Evolutionary conservation across 2,113 vertebrate species (phyloP).

Genomic region (Hiodon alosoides): DNA sequence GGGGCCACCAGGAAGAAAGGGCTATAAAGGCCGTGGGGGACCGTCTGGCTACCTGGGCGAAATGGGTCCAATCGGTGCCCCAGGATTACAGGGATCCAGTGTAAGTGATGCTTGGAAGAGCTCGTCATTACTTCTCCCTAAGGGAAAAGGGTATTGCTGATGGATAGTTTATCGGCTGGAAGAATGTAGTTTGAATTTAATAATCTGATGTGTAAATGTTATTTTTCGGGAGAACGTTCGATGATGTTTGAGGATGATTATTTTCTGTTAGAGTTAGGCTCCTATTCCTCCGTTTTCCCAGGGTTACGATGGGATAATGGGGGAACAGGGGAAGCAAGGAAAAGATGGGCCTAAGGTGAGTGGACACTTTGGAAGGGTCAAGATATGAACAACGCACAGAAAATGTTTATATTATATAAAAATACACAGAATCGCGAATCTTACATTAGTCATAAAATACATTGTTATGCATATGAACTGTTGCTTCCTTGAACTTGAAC

Average conservation of each 20-base stretch:
- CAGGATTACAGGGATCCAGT: conserved; percentile 48
- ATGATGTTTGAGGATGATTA: neutral
- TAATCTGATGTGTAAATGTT: neutral
- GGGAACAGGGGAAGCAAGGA: conserved; percentile 60
- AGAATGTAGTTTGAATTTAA: neutral
- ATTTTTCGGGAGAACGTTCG: neutral
- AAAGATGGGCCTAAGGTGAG: conserved; percentile 59
- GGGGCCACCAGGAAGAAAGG: conserved; percentile 52
- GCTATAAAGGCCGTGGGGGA: conserved; percentile 53
- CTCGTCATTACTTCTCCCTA: neutral
- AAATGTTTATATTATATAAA: no score
- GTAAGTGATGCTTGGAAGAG: conserved; percentile 40
- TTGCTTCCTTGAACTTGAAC: neutral
- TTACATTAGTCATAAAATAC: no score
- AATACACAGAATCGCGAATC: no score
- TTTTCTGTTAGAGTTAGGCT: neutral
- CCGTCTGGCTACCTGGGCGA: conserved; percentile 50
- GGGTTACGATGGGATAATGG: conserved; percentile 61
- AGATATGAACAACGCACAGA: neutral
- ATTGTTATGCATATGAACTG: neutral
- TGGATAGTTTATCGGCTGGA: neutral
- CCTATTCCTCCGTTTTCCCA: conserved; percentile 25
- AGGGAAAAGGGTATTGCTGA: neutral
- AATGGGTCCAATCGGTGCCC: conserved; percentile 44
- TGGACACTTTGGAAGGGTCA: neutral